phyloP scores from a whole-genome alignment of 2,113 vertebrate genomes.

The Cephalopterus ornatus region DNA sequence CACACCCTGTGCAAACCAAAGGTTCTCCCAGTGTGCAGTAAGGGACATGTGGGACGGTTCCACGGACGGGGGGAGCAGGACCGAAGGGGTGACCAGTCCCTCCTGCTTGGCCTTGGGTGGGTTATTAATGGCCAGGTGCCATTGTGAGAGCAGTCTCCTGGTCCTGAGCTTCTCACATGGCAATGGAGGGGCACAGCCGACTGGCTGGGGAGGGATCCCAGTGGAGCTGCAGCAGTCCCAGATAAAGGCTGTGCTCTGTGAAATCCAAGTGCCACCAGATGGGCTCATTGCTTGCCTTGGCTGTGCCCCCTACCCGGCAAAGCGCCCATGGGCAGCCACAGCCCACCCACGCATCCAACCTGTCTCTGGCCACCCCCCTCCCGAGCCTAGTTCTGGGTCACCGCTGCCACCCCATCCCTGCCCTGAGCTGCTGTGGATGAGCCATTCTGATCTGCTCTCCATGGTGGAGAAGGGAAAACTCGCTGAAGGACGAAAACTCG shows the following conservation, averaged over 20 bases:
- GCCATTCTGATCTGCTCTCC: neutral
- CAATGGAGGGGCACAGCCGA: accelerated
- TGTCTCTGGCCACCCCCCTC: neutral
- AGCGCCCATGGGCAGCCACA: accelerated
- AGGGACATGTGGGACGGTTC: neutral
- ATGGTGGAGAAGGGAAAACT: neutral
- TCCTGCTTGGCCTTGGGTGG: neutral
- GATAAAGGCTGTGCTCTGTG: neutral
- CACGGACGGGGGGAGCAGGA: neutral
- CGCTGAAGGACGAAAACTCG: accelerated
- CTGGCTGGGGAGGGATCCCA: neutral
- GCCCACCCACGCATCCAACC: neutral
- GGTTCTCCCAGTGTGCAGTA: too few relatives aligned
- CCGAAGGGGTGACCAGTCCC: neutral
- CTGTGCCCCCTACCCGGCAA: neutral
- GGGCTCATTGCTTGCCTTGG: neutral
- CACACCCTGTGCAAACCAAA: neutral
- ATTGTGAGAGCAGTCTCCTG: neutral
- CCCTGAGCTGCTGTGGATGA: accelerated
- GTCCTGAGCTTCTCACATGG: neutral
- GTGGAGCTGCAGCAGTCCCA: neutral
- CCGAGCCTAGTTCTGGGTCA: neutral
- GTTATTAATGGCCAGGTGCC: neutral
- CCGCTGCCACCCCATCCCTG: neutral
- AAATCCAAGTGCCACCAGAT: neutral